Evolutionary conservation across 2,113 vertebrate genomes (phyloP).

Genomic region (Periophthalmus modestus): DNA sequence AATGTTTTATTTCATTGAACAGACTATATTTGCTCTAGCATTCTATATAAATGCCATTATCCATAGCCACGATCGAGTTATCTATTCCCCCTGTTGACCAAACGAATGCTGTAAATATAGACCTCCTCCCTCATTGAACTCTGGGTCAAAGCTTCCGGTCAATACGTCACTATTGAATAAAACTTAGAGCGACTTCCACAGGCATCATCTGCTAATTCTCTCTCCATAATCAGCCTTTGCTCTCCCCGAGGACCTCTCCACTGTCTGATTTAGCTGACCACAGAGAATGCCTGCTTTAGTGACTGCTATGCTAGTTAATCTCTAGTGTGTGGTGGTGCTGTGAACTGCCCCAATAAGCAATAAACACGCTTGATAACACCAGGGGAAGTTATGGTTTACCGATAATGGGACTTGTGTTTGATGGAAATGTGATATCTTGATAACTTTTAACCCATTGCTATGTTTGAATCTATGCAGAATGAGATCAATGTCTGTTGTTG

Average conservation of each 20-base stretch:
- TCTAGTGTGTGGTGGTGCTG: conserved; percentile 23
- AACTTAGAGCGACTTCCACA: conserved; percentile 44
- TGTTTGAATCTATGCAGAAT: too few relatives aligned
- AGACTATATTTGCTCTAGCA: background rate
- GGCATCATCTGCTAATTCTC: conserved; percentile 44
- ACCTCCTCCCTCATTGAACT: conserved; percentile 18
- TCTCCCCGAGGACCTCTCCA: conserved; percentile 15
- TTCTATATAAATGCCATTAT: background rate
- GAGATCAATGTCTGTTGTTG: too few relatives aligned
- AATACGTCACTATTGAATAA: conserved; percentile 49
- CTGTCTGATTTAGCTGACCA: conserved; percentile 55
- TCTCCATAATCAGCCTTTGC: conserved; percentile 25
- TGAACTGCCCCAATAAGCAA: conserved; percentile 41
- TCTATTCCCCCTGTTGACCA: conserved; percentile 1
- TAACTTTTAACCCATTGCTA: too few relatives aligned
- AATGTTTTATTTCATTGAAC: too few relatives aligned
- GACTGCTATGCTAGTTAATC: background rate
- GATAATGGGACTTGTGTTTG: conserved; percentile 55
- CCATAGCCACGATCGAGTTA: background rate
- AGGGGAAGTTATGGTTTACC: conserved; percentile 52
- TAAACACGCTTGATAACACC: conserved; percentile 53
- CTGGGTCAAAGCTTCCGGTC: conserved; percentile 32
- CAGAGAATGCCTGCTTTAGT: conserved; percentile 33
- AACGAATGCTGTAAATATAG: conserved; percentile 19
- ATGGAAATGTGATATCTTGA: background rate